These are phyloP conservation scores for Coptodon rendalli DNA, from an alignment of 2,113 vertebrate genomes.

Conservation along the genomic window DNA sequence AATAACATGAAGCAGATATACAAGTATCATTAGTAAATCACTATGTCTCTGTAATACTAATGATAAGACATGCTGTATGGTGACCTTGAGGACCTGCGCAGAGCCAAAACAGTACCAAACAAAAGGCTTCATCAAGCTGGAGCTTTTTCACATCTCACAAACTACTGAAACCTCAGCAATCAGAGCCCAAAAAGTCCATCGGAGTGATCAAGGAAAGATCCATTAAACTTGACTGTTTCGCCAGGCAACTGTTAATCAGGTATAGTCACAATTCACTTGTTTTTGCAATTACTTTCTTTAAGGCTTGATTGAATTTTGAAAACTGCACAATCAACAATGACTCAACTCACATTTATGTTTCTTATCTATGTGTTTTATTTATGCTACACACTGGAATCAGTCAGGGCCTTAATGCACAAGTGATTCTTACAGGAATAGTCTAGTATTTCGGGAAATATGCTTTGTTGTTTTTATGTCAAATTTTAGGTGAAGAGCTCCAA, in stretches of 20 bases:
- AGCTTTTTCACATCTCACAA: not conserved
- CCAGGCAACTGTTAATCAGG: not conserved
- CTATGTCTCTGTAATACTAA: not conserved
- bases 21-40: not conserved
- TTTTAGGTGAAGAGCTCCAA: not conserved
- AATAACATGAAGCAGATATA: not conserved
- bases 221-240: not conserved
- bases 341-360: not conserved
- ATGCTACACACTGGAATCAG: not conserved
- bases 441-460: not conserved
- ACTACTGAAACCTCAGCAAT: not conserved
- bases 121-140: not conserved
- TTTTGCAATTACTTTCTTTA: not conserved
- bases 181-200: not conserved
- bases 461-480: not conserved
- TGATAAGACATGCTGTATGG: not conserved
- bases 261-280: not conserved
- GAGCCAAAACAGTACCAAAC: not conserved
- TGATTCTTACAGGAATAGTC: not conserved
- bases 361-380: not conserved
- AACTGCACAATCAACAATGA: not conserved
- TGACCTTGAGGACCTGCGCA: not conserved
- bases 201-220: not conserved
- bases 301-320: not conserved
- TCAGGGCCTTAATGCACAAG: not conserved